Conservation (phyloP, 2,888 invertebrate genomes). For the Eupeodes luniger region DNA sequence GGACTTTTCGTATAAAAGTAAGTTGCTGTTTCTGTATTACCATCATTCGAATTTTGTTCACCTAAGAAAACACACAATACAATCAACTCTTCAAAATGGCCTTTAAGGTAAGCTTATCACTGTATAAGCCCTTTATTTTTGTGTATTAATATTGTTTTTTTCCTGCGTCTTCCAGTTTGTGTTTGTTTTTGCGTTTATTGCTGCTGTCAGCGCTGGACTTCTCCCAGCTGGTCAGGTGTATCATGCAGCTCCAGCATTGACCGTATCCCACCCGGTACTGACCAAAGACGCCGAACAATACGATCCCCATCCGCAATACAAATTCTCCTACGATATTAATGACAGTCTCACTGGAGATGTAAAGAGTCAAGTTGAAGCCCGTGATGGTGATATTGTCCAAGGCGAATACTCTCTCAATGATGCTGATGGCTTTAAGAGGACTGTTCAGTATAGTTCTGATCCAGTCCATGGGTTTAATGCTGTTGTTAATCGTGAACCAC, state of each 20-base stretch:
- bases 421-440: conserved; percentile 86
- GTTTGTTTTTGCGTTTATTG: conserved; percentile 78
- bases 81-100: conserved; percentile 77
- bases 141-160: background rate
- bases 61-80: conserved; percentile 52
- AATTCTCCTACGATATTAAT: conserved; percentile 83
- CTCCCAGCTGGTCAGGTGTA: conserved; percentile 61
- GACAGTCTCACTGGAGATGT: conserved; percentile 83
- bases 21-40: conserved; percentile 15
- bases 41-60: conserved; percentile 51
- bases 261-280: conserved; percentile 73
- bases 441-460: conserved; percentile 85
- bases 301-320: conserved; percentile 81
- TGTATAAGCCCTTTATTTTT: background rate
- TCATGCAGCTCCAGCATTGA: conserved; percentile 67
- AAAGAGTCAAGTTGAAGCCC: conserved; percentile 85
- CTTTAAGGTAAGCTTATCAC: conserved; percentile 79
- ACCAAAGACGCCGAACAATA: conserved; percentile 76
- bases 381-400: conserved; percentile 86
- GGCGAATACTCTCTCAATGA: conserved; percentile 84
- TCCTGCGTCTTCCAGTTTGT: conserved; percentile 75
- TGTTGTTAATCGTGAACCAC: conserved; percentile 75
- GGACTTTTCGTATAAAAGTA: conserved; percentile 53
- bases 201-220: conserved; percentile 79
- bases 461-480: conserved; percentile 77